Base-by-base conservation (phyloP, 35 echinoderm and acorn worm species). In the Eucidaris tribuloides region DNA sequence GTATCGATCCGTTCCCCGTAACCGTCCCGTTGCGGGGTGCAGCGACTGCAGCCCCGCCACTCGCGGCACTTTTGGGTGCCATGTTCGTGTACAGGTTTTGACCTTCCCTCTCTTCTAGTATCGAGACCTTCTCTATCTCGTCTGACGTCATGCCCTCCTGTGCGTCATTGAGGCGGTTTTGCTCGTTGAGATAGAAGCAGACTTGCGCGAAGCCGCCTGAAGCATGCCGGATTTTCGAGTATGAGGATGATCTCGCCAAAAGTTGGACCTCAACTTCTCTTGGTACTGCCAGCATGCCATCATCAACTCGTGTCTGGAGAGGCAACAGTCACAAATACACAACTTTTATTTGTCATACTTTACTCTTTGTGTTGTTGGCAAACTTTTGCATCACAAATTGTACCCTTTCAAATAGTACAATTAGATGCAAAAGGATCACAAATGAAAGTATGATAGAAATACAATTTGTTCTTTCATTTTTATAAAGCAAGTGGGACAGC, bases 281-380 rank as follows among this genome's bases (percentile, higher is more conserved):
- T 97, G 84, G 65, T 85, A 97, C 78, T 83, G 81, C 94, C 94
- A 97, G 80, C 94, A 97, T 48, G 83, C 76, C 54, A 83, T 68
- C 94, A 97, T 97, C 27, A 97, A 81, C 56, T 85, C 82, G 82
- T 92, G 85, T 22, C 94, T 97, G 58, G 4, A 27, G 58, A n/a
- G n/a, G n/a, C n/a, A n/a, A n/a, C n/a, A n/a, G n/a, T n/a, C n/a
- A n/a, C n/a, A n/a, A n/a, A n/a, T n/a, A n/a, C n/a, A n/a, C n/a
- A n/a, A n/a, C n/a, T n/a, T n/a, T n/a, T n/a, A n/a, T n/a, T n/a
- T n/a, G n/a, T n/a, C n/a, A n/a, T n/a, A n/a, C n/a, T n/a, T n/a
- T n/a, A n/a, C n/a, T n/a, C n/a, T n/a, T n/a, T n/a, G n/a, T n/a
- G n/a, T n/a, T n/a, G n/a, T n/a, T n/a, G n/a, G n/a, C n/a, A n/a